Evolutionary conservation across 2,797 vertebrate genomes (phyloP).

Genomic region (Cossypha caffra): DNA sequence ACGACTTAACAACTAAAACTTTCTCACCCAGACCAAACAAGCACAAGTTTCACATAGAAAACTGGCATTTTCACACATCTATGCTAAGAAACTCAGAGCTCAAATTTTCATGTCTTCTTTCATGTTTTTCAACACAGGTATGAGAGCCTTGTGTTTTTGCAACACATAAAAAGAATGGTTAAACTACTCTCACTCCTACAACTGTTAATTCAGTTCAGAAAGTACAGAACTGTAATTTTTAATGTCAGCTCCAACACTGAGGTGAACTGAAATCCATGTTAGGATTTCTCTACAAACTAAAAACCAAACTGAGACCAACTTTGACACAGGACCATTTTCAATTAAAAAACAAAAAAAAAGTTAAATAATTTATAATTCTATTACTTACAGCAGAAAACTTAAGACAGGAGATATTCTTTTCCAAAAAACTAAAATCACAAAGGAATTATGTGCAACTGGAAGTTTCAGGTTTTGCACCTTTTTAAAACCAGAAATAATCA

Average conservation of each 20-base stretch:
- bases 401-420: rapidly evolving
- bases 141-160: not conserved
- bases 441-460: not conserved
- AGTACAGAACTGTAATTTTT: not conserved
- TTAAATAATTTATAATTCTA: not conserved
- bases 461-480: not conserved
- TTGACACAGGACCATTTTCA: not conserved
- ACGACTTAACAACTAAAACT: rapidly evolving
- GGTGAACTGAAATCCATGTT: rapidly evolving
- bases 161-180: not conserved
- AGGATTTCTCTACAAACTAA: not conserved
- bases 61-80: not conserved
- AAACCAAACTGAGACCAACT: not conserved
- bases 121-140: not conserved
- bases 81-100: not conserved
- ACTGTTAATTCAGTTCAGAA: not conserved
- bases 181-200: not conserved
- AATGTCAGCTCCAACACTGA: rapidly evolving
- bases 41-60: not conserved
- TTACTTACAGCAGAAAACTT: not conserved
- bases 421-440: not conserved
- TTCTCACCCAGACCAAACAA: not conserved
- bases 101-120: not conserved
- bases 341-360: not conserved
- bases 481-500: not conserved